Evolutionary conservation across 1,140 invertebrate genomes (phyloP).

Genomic region (Teleogryllus occipitalis): DNA sequence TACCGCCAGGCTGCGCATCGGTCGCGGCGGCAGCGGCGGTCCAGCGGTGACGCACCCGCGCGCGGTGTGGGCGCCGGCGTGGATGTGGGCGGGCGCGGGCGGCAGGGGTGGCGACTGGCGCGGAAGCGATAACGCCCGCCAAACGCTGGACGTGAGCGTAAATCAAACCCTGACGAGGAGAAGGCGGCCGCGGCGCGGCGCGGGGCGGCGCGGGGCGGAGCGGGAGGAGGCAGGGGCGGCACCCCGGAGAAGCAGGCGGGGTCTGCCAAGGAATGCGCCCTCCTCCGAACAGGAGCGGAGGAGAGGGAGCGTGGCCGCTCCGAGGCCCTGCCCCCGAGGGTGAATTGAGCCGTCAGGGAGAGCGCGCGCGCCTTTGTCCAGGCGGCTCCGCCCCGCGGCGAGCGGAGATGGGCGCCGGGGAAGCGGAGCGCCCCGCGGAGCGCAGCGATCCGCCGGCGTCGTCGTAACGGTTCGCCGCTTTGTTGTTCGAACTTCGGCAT

Average conservation of each 20-base stretch:
- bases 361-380: neutral
- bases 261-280: no score
- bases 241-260: no score
- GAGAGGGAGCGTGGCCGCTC: neutral
- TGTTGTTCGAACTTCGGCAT: no score
- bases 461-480: no score
- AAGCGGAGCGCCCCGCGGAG: no score
- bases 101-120: neutral
- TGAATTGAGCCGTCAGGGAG: neutral
- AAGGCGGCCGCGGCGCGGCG: neutral
- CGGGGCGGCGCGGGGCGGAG: no score
- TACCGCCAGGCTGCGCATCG: neutral
- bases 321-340: neutral
- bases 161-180: neutral
- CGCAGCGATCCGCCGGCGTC: neutral
- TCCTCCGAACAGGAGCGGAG: no score
- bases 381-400: no score
- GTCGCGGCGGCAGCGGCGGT: neutral
- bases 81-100: neutral
- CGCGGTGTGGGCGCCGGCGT: no score
- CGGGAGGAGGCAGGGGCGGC: no score
- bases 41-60: neutral
- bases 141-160: neutral
- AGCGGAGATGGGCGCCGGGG: no score
- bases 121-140: neutral